Evolutionary conservation across 2,888 invertebrate genomes (phyloP), one percentile per base, ranked within the genome.

Genomic region (Agrochola circellaris): DNA sequence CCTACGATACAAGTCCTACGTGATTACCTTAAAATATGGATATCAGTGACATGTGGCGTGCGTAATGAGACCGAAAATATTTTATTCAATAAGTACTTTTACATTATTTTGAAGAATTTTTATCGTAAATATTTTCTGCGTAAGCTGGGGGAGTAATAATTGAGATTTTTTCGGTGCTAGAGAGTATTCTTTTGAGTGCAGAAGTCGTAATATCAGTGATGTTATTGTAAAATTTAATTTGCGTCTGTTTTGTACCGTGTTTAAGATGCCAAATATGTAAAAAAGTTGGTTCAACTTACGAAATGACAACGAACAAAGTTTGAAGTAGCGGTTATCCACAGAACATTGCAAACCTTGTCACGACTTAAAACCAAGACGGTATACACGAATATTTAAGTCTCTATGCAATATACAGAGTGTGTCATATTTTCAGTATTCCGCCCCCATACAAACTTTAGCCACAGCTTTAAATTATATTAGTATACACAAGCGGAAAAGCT

Each of bases 381-480:
- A 56, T 38, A 34, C 45, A 61, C 4, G 26, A 48, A 51, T 51
- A 64, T 45, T 64, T 11, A 51, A 61, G 48, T 72, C 38, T 64
- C 51, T 9, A 13, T 60, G 23, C 42, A 71, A 42, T 68, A 34
- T 30, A 54, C 23, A 60, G 23, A 60, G 34, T 65, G 54, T 74
- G 85, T 67, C 82, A 82, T 82, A 82, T 82, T 77, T 82, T 58
- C 65, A 75, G 56, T 69, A 77, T 72, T 65, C 67, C 42, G 6
- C 48, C 42, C 38, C 20, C 51, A 64, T 61, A 58, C 68, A 82
- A 76, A 82, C 26, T 79, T 85, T 73, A 23, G n/a, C 70, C 34
- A 38, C 56, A 65, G 67, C 69, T 77, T 82, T 76, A 82, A 79
- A 82, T 84, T 73, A 77, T 86, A 83, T 77, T 68, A 78, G 78